phyloP scores from a whole-genome alignment of 2,113 vertebrate genomes.

The Leiothrix lutea region DNA sequence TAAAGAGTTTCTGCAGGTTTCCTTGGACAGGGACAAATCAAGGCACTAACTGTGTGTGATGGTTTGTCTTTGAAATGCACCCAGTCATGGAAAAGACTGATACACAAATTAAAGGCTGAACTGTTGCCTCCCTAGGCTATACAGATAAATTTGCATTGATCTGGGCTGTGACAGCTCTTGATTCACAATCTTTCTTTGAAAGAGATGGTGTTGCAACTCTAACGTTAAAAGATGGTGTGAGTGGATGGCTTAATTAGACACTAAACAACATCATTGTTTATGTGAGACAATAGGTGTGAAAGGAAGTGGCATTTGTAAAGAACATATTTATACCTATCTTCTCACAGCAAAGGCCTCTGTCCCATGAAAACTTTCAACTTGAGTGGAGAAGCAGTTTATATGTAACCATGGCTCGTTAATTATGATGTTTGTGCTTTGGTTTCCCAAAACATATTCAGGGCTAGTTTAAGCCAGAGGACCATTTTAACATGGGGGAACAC shows the following conservation, averaged over 20 bases:
- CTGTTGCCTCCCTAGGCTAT: neutral
- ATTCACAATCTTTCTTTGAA: neutral
- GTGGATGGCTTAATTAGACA: neutral
- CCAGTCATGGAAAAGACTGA: neutral
- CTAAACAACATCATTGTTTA: neutral
- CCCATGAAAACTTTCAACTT: neutral
- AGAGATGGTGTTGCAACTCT: neutral
- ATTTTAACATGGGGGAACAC: neutral
- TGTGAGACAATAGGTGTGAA: neutral
- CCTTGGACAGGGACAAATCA: neutral
- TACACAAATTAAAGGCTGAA: neutral
- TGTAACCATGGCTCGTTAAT: neutral
- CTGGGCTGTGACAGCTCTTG: neutral
- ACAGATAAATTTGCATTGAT: neutral
- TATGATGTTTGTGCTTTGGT: neutral
- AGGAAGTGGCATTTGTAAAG: neutral
- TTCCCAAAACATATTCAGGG: neutral
- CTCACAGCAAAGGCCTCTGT: neutral
- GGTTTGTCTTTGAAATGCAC: neutral
- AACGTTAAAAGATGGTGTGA: neutral
- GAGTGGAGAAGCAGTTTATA: neutral
- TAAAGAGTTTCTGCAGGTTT: neutral
- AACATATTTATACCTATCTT: neutral
- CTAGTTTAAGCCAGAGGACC: neutral
- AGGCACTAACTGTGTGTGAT: neutral